Base-by-base conservation (phyloP, 1,140 invertebrate genomes). In the Vollenhovia emeryi region DNA sequence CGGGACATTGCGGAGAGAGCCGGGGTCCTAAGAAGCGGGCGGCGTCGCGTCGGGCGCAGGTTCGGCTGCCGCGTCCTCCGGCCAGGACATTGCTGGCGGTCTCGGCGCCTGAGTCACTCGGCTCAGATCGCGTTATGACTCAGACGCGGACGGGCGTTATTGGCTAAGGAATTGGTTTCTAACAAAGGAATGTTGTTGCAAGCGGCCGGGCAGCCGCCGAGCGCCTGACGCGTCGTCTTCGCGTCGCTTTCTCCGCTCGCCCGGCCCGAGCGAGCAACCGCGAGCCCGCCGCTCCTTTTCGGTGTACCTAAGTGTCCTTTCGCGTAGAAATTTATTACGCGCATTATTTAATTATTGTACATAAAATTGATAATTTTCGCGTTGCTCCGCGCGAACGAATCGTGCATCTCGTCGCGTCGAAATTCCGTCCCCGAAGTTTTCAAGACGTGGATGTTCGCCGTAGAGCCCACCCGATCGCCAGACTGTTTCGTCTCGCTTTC, bases 131-230 rank as follows among this genome's bases (percentile, higher is more conserved):
- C 66, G 60, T 86, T 88, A 90, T 93, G 91, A 93, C 80, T 92
- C 92, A 93, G 73, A 88, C 91, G 88, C 60, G 86, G 90, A 86
- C 83, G 84, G 87, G 89, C 89, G 76, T 90, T 92, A 84, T 87
- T 87, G 85, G 68, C 69, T 52, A 76, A 90, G 83, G 85, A 92
- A 93, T 93, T 92, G 91, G 90, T 93, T 93, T 91, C 92, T 86
- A 92, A 93, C 92, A 93, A 93, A 92, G 93, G 92, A 93, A 94
- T 93, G 92, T 92, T 88, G 89, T 90, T 88, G 89, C 84, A 74
- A 48, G 68, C 71, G n/a, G 64, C 52, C 74, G 43, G 62, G 76
- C 43, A 6, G n/a, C 52, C 21, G 57, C 24, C 50, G 40, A 24
- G 68, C 50, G 62, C 30, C n/a, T 11, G 24, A 64, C 66, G 62